Conservation (phyloP, 37 sponge, comb jelly and placozoan genomes). For the Tethya wilhelma region DNA sequence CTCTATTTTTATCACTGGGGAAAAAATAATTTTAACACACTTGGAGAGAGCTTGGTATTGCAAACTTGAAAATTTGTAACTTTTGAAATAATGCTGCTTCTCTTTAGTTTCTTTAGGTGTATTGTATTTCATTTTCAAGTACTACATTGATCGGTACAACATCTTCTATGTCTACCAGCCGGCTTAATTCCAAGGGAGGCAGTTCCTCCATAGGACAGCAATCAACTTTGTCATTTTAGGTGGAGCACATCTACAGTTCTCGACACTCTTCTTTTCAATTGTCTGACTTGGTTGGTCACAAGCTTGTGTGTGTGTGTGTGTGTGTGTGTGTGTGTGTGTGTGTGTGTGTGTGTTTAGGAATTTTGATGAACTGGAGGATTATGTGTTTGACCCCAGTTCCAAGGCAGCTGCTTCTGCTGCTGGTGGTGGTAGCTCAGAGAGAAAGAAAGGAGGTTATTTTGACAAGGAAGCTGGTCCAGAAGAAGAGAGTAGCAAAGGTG, state of each 20-base stretch:
- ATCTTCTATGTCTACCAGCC: conserved; percentile 62
- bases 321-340: no score
- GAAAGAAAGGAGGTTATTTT: neutral
- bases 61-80: neutral
- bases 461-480: neutral
- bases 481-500: neutral
- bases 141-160: conserved; percentile 73
- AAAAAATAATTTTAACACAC: no score
- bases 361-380: conserved; percentile 82
- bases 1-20: no score
- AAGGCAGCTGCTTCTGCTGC: neutral
- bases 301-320: no score
- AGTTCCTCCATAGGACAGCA: conserved; percentile 61
- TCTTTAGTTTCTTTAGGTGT: conserved; percentile 34
- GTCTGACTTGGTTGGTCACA: conserved; percentile 74
- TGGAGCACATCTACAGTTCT: conserved; percentile 52
- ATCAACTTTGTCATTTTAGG: conserved; percentile 66
- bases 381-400: conserved; percentile 51
- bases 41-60: no score
- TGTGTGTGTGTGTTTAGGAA: conserved; percentile 58
- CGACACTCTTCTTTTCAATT: conserved; percentile 66
- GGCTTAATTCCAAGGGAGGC: conserved; percentile 37
- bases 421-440: neutral
- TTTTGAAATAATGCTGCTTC: neutral
- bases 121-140: conserved; percentile 62